A percentile compares a stretch with the other conserved stretches of the same genome.
These are phyloP conservation scores for Parnassius glacialis DNA, from an alignment of 2,888 invertebrate genomes.

Conservation along the genomic window DNA sequence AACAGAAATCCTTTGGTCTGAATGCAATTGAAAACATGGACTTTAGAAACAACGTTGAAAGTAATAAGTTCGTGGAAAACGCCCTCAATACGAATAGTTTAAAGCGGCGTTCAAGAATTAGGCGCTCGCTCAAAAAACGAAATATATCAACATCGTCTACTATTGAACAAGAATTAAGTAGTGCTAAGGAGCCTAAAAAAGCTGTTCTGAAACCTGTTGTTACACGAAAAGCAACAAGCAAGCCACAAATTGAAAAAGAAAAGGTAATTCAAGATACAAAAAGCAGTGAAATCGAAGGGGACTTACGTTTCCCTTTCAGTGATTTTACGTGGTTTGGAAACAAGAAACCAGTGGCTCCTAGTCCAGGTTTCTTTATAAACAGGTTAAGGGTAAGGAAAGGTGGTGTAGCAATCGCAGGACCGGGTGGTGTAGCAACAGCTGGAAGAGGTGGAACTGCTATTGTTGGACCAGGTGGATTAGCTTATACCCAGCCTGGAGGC, in stretches of 20 bases:
- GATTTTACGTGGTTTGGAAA: slow-evolving; percentile 54
- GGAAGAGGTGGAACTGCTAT: slow-evolving; percentile 90
- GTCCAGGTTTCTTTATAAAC: slow-evolving; percentile 85
- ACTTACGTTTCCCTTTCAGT: slow-evolving; percentile 51
- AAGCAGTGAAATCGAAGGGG: slow-evolving; percentile 46
- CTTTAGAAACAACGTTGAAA: slow-evolving; percentile 29
- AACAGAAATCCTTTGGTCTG: slow-evolving; percentile 48
- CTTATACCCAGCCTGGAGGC: slow-evolving; percentile 88
- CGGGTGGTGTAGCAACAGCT: slow-evolving; percentile 90
- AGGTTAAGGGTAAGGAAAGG: slow-evolving; percentile 86
- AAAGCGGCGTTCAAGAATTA: slow-evolving; percentile 40
- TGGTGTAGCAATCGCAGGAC: slow-evolving; percentile 90
- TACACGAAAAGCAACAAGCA: slow-evolving; percentile 48
- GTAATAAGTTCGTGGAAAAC: slow-evolving; percentile 1
- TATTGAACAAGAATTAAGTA: slow-evolving; percentile 42
- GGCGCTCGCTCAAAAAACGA: slow-evolving; percentile 58
- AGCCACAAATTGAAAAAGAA: slow-evolving; percentile 34
- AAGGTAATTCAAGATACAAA: slow-evolving; percentile 41
- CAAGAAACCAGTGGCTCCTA: slow-evolving; percentile 59
- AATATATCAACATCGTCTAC: slow-evolving; percentile 45
- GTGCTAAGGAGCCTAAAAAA: slow-evolving; percentile 47
- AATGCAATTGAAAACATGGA: slow-evolving; percentile 25
- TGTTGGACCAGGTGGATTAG: slow-evolving; percentile 89
- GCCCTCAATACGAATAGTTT: slow-evolving; percentile 7
- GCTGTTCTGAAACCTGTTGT: slow-evolving; percentile 43